phyloP scores from a whole-genome alignment of 2,888 invertebrate genomes.

The Drosophila lutescens region DNA sequence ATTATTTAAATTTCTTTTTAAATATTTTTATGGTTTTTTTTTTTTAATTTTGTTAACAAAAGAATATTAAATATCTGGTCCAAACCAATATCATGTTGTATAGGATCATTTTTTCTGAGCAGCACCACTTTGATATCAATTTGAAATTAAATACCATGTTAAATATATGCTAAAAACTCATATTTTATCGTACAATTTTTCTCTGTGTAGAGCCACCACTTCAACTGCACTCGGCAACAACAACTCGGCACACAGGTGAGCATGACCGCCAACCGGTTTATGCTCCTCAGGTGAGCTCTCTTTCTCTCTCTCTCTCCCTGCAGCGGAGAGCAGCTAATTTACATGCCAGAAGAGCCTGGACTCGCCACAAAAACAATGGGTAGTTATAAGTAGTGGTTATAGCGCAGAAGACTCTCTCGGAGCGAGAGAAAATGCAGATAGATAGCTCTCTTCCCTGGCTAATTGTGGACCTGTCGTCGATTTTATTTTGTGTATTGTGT shows the following conservation, averaged over 20 bases:
- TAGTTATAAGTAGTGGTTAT: slow-evolving; percentile 23
- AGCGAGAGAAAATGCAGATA: background rate
- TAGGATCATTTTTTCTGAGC: too few relatives aligned
- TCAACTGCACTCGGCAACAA: slow-evolving; percentile 57
- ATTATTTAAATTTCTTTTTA: too few relatives aligned
- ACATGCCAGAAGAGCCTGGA: slow-evolving; percentile 54
- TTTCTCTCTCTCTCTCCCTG: background rate
- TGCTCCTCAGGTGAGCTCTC: slow-evolving; percentile 62
- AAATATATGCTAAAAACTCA: too few relatives aligned
- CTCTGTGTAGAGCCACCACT: slow-evolving; percentile 56
- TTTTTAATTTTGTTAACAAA: too few relatives aligned
- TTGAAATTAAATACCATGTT: too few relatives aligned
- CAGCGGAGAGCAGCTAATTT: slow-evolving; percentile 56
- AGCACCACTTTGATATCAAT: too few relatives aligned
- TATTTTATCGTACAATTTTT: background rate
- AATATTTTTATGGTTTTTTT: too few relatives aligned
- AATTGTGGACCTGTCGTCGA: slow-evolving; percentile 83
- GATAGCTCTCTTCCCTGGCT: slow-evolving; percentile 60
- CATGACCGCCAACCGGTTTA: slow-evolving; percentile 66
- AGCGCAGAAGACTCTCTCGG: slow-evolving; percentile 5
- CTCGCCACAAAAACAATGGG: slow-evolving; percentile 46
- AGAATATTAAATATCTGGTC: too few relatives aligned
- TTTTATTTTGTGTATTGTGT: slow-evolving; percentile 60
- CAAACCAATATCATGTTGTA: too few relatives aligned
- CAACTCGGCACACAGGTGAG: slow-evolving; percentile 54